phyloP scores from a whole-genome alignment of 2,797 vertebrate species.

The Oceanodroma leucorhoa region DNA sequence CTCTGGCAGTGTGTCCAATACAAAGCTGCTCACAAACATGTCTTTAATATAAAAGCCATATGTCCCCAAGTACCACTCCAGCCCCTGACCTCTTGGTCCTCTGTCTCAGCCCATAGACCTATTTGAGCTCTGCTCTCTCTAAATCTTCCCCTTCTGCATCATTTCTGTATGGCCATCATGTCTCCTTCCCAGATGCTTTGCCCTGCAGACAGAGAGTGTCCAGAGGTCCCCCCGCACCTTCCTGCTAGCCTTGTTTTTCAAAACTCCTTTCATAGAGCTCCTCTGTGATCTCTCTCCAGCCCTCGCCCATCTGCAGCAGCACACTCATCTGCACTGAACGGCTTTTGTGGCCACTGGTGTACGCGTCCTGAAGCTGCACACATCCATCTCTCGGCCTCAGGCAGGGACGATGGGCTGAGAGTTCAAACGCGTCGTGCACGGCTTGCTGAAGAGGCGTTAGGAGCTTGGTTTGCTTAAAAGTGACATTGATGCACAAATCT shows the following conservation, averaged over 20 bases:
- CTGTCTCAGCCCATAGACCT: background rate
- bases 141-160: background rate
- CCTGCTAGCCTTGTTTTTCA: background rate
- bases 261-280: background rate
- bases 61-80: background rate
- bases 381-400: background rate
- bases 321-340: fast-evolving
- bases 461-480: background rate
- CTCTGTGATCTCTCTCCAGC: background rate
- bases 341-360: background rate
- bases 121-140: background rate
- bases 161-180: fast-evolving
- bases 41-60: background rate
- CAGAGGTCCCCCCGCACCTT: background rate
- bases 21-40: background rate
- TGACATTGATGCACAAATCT: background rate
- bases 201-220: background rate
- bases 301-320: background rate
- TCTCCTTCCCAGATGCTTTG: background rate
- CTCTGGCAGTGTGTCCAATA: background rate
- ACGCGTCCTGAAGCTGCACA: fast-evolving
- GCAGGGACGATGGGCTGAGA: fast-evolving
- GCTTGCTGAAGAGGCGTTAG: background rate
- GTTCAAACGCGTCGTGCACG: fast-evolving
- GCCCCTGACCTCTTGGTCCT: background rate